Percentiles rank a stretch among this genome's conserved stretches.
These are phyloP conservation scores for Pollachius pollachius DNA, from an alignment of 2,113 vertebrate species.

Conservation along the genomic window DNA sequence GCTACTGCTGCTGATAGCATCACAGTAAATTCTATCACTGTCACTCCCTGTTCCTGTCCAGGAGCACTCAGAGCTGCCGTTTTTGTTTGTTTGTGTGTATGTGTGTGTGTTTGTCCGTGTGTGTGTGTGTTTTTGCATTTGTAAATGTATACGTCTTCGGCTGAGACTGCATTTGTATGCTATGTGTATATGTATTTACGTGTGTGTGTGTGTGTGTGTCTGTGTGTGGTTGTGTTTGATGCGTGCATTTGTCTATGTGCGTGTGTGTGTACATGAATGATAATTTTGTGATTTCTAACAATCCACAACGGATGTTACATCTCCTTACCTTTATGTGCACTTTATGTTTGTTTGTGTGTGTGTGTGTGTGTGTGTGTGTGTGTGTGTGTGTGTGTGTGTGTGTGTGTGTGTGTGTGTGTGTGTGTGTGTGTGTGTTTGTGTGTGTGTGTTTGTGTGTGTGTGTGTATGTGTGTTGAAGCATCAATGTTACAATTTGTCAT, in stretches of 20 bases:
- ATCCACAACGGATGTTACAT: no score
- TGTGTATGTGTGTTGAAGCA: neutral
- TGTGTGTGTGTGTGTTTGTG: neutral
- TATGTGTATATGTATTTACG: neutral
- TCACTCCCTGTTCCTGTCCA: constrained; percentile 70
- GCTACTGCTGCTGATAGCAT: constrained; percentile 76
- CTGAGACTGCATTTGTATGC: neutral
- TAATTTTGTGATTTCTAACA: no score
- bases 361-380: neutral
- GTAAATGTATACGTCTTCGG: neutral
- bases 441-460: neutral
- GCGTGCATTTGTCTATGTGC: neutral
- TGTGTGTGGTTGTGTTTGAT: neutral
- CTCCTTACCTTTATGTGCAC: no score
- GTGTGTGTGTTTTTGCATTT: neutral
- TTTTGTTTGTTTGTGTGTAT: constrained; percentile 16
- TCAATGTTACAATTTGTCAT: neutral
- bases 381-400: neutral
- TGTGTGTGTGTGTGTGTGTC: neutral
- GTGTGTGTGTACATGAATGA: neutral
- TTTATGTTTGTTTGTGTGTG: neutral
- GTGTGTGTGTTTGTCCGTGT: constrained; percentile 31
- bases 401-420: neutral
- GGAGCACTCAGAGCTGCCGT: constrained; percentile 46
- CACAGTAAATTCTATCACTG: constrained; percentile 79